phyloP scores from a whole-genome alignment of 2,888 invertebrate genomes.

The Yponomeuta malinellus region DNA sequence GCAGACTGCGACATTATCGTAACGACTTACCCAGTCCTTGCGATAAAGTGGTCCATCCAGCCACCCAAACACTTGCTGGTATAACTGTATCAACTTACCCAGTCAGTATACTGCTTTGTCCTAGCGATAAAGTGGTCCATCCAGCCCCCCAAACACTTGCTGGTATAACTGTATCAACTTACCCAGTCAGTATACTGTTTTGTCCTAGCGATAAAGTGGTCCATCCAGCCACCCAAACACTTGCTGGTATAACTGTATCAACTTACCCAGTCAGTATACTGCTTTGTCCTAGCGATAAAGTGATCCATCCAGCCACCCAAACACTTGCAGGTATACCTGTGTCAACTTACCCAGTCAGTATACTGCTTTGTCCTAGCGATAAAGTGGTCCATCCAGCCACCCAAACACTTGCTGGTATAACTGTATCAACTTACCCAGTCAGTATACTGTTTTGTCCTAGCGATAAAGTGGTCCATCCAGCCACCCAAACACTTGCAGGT shows the following conservation, averaged over 20 bases:
- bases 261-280: no score
- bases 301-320: constrained; percentile 94
- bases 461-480: constrained; percentile 92
- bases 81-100: constrained; percentile 77
- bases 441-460: no score
- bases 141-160: no score
- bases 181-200: no score
- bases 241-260: constrained; percentile 78
- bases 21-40: constrained; percentile 71
- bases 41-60: constrained; percentile 92
- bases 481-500: constrained; percentile 90
- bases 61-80: constrained; percentile 90
- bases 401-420: constrained; percentile 85
- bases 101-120: no score
- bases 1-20: constrained; percentile 75
- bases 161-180: no score
- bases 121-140: no score
- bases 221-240: constrained; percentile 91
- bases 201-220: no score
- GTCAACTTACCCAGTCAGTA: constrained; percentile 72
- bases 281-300: constrained; percentile 79
- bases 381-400: constrained; percentile 95
- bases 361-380: constrained; percentile 82
- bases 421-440: constrained; percentile 43
- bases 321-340: constrained; percentile 82